A percentile compares a stretch with the other conserved stretches of the same genome.
Conservation (phyloP, 2,113 vertebrate genomes). For the Garra rufa region DNA sequence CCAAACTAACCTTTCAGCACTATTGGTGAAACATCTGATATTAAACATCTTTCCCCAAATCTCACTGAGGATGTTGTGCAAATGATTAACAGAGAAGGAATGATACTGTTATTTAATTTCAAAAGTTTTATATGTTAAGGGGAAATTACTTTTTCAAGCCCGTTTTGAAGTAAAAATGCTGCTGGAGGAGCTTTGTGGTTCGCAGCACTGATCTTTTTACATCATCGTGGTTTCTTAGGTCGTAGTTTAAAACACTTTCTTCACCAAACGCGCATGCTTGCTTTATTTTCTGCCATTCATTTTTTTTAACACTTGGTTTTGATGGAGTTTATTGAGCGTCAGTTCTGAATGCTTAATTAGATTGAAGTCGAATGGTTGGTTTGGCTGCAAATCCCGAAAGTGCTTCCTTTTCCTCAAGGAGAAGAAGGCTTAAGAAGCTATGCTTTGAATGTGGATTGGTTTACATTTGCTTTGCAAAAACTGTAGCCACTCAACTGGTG, state of each 20-base stretch:
- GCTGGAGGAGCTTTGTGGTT: conserved; percentile 42
- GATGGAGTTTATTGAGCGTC: neutral
- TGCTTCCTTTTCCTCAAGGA: conserved; percentile 14
- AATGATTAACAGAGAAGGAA: conserved; percentile 71
- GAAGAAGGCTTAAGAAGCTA: neutral
- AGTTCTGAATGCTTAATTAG: neutral
- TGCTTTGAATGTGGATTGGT: conserved; percentile 14
- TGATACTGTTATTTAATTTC: conserved; percentile 75
- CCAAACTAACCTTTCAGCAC: conserved; percentile 43
- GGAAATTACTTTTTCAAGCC: conserved; percentile 45
- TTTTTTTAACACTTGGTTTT: conserved; percentile 4
- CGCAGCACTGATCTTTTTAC: neutral
- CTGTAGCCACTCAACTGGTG: conserved; percentile 10
- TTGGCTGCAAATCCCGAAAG: neutral
- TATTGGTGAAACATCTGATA: conserved; percentile 36
- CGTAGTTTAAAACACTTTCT: neutral
- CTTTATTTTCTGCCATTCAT: neutral
- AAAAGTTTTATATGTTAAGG: conserved; percentile 55
- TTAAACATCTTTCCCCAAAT: conserved; percentile 44
- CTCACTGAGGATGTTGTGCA: conserved; percentile 68
- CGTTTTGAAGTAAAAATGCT: conserved; percentile 29
- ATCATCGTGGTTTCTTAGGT: neutral
- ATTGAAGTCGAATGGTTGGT: conserved; percentile 5
- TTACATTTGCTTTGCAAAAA: conserved; percentile 4
- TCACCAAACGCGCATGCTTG: neutral